These are phyloP conservation scores for Cyphomyrus discorhynchus DNA, from an alignment of 2,113 vertebrate species.

Conservation along the genomic window DNA sequence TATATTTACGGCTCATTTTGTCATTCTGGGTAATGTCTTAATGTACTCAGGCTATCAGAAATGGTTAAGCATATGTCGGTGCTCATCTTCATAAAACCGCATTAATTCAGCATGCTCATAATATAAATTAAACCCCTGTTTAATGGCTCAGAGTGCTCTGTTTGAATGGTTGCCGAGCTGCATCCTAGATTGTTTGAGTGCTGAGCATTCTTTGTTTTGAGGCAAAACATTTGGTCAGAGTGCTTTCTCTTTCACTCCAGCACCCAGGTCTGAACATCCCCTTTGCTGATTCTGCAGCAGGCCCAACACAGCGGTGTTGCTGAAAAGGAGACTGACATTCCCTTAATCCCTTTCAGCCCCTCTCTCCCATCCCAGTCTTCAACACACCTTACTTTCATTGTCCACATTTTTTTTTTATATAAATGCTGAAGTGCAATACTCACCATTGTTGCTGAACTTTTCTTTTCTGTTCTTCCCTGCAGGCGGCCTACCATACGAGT, in stretches of 20 bases:
- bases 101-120: not conserved
- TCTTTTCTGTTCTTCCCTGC: conserved; percentile 37
- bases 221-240: not conserved
- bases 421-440: not conserved
- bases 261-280: not conserved
- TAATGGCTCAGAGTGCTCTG: not conserved
- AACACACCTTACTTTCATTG: not conserved
- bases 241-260: not conserved
- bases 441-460: not conserved
- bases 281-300: not conserved
- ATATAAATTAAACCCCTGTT: not conserved
- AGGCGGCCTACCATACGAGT: conserved; percentile 95
- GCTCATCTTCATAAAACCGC: not conserved
- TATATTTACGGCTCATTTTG: not conserved
- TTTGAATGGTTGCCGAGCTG: not conserved
- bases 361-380: not conserved
- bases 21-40: not conserved
- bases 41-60: not conserved
- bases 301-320: not conserved
- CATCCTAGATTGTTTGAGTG: not conserved
- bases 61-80: not conserved
- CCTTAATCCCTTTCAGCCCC: not conserved
- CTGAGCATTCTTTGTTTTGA: not conserved
- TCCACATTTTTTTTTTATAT: not conserved
- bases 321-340: not conserved